Conservation (phyloP, 2,797 vertebrate genomes). For the Prunella strophiata region DNA sequence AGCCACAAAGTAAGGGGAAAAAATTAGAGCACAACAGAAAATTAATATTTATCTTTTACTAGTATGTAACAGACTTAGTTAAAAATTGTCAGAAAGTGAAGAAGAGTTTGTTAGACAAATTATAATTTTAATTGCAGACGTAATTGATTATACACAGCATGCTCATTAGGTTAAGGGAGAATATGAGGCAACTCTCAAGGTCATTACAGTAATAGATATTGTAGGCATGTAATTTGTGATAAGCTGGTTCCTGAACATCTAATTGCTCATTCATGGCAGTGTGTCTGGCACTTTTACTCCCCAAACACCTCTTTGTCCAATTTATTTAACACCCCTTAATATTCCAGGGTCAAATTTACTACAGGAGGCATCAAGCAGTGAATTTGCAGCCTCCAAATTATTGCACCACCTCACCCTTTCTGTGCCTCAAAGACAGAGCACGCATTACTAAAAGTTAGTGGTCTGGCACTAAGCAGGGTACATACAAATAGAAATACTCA, state of each 20-base stretch:
- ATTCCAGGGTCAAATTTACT: slow-evolving; percentile 68
- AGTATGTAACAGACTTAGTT: slow-evolving; percentile 25
- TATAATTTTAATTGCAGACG: slow-evolving; percentile 79
- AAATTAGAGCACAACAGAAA: slow-evolving; percentile 27
- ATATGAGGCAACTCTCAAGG: slow-evolving; percentile 77
- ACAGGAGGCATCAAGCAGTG: slow-evolving; percentile 54
- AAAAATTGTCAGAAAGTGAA: slow-evolving; percentile 42
- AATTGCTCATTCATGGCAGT: slow-evolving; percentile 74
- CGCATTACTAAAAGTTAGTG: slow-evolving; percentile 34
- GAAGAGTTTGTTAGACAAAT: slow-evolving; percentile 74
- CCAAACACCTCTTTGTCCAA: slow-evolving; percentile 63
- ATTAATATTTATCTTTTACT: slow-evolving; percentile 53
- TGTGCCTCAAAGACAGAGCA: slow-evolving; percentile 35
- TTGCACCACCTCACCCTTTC: slow-evolving; percentile 33
- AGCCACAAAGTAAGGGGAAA: slow-evolving; percentile 29
- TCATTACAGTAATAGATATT: slow-evolving; percentile 78
- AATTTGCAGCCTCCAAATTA: slow-evolving; percentile 53
- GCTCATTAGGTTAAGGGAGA: slow-evolving; percentile 78
- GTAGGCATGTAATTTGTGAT: slow-evolving; percentile 73
- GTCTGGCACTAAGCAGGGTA: slow-evolving; percentile 38
- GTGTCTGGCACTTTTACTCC: slow-evolving; percentile 60
- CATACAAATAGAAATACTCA: slow-evolving; percentile 41
- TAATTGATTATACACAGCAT: slow-evolving; percentile 80
- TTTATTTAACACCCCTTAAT: slow-evolving; percentile 69
- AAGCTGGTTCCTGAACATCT: slow-evolving; percentile 71